phyloP scores from a whole-genome alignment of 2,113 vertebrate genomes.

The Notechis scutatus region DNA sequence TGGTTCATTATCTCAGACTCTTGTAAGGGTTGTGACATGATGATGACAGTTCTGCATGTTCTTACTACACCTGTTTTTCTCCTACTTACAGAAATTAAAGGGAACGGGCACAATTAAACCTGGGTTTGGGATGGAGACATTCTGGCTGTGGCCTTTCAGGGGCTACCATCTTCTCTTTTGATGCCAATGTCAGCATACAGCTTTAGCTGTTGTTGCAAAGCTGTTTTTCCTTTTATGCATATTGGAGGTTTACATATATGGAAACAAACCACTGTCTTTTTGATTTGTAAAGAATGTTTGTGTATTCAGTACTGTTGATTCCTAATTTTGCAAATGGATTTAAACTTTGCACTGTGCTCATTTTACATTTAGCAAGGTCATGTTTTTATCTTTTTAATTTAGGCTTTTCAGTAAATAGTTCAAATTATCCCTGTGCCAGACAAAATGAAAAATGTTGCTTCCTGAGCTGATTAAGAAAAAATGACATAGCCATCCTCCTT shows the following conservation, averaged over 20 bases:
- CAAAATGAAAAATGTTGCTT: not conserved
- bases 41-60: slow-evolving; percentile 1
- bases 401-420: not conserved
- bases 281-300: not conserved
- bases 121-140: not conserved
- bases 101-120: accelerated
- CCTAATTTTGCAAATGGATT: not conserved
- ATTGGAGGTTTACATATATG: not conserved
- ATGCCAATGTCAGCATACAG: not conserved
- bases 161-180: not conserved
- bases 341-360: not conserved
- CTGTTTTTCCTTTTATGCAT: not conserved
- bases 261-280: not conserved
- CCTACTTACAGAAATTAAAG: not conserved
- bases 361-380: not conserved
- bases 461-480: not conserved
- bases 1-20: not conserved
- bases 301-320: not conserved
- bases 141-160: not conserved
- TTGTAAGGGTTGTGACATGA: not conserved
- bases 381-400: not conserved
- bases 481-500: not conserved
- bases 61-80: not conserved
- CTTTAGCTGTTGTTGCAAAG: not conserved
- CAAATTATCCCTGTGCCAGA: not conserved